A percentile compares a stretch with the other conserved stretches of the same genome.
Evolutionary conservation across 2,113 vertebrate genomes (phyloP).

Genomic region (Uria aalge): DNA sequence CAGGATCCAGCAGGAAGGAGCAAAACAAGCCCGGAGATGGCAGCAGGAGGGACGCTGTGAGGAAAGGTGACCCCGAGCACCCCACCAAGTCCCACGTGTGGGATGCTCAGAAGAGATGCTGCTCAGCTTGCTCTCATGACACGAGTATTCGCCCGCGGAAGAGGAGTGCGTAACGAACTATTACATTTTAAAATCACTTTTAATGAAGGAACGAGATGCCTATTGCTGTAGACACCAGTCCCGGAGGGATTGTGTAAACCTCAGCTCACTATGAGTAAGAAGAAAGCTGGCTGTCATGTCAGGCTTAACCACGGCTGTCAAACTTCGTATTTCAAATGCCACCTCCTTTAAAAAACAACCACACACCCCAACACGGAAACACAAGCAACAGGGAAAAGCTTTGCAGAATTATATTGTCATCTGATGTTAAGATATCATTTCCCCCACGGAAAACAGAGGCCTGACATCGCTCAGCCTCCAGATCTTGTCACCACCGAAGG

Average conservation of each 20-base stretch:
- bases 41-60: not conserved
- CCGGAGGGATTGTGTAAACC: not conserved
- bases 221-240: not conserved
- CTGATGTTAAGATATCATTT: not conserved
- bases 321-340: conserved; percentile 10
- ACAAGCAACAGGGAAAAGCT: not conserved
- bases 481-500: not conserved
- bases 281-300: not conserved
- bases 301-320: conserved; percentile 33
- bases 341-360: conserved; percentile 11
- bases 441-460: not conserved
- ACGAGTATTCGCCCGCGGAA: fast-evolving
- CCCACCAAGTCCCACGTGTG: fast-evolving
- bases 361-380: not conserved
- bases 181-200: not conserved
- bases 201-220: not conserved
- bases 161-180: not conserved
- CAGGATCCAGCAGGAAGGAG: not conserved
- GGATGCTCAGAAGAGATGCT: not conserved
- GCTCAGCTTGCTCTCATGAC: not conserved
- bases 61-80: not conserved
- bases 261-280: not conserved
- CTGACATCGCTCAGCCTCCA: not conserved
- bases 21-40: fast-evolving
- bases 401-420: not conserved